Evolutionary conservation across 2,797 vertebrate species (phyloP), one percentile per base, ranked within the genome.

Genomic region (Notoglanidium macrostoma): DNA sequence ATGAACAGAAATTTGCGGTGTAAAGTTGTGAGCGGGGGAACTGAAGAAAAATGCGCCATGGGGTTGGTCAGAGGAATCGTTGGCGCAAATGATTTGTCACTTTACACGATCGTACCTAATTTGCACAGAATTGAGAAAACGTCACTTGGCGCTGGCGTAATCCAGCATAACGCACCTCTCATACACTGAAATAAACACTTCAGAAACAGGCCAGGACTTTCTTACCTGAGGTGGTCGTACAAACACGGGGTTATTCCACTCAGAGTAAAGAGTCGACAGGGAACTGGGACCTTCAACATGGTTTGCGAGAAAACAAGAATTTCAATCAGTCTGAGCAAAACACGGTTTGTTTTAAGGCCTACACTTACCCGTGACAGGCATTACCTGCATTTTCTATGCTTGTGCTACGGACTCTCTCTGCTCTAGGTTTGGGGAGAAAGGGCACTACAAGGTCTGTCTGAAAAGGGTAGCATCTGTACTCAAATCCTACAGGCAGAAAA

Each of bases 231-330:
- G 96, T 86, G 94, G 96, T 68, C 93, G 95, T 86, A 96, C 93
- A 95, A 99, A 99, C 88, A 99, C 97, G 14, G 98, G 98, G 93
- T 99, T 99, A 83, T 95, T 93, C 98, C 98, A 99, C 89, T 97
- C 95, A 40, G 97, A 96, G 93, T 98, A 96, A 89, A 98, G 70
- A 0, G 95, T 94, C 65, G 94, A 96, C 68, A 99, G 94, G 0
- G 96, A 96, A 84, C 93, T 91, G 49, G 90, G 88, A 89, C 74
- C 88, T 54, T 93, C 90, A 12, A 19, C 68, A 19, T 35, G 84
- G 65, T 90, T 91, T 90, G 89, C 92, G 94, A 90, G 63, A 68
- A 91, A 74, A 23, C 61, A 8, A 44, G 67, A 84, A 65, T 26
- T 35, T 61, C 29, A 76, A 70, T 85, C 63, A 85, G 54, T 80